Evolutionary conservation across 2,797 vertebrate species (phyloP), one percentile per base, ranked within the genome.

Genomic region (Botia almorhae): DNA sequence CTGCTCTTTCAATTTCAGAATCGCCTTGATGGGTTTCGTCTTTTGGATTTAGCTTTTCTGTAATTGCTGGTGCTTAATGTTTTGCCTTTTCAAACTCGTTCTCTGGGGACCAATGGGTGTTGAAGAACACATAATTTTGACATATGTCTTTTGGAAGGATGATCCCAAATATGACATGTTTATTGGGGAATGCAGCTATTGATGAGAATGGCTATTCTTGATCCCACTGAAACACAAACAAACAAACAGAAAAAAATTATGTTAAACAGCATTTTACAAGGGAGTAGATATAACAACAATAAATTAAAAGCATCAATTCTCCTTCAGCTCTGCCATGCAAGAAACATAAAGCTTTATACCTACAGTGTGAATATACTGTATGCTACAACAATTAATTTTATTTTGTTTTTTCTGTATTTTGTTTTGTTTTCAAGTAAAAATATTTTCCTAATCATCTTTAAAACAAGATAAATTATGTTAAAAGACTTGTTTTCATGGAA

Each of bases 131-230:
- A 26, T 26, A 26, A 26, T 26, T 26, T 26, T 26, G 23, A 26
- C 1, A 53, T 69, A 26, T 16, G 23, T 50, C 23, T 75, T 75
- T 26, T 6, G 17, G 16, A 67, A 48, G 43, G 50, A 36, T 67
- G 60, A 72, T 8, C 61, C 67, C 56, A 65, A 19, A 53, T 80
- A 53, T 23, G 26, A 60, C 73, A 63, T 64, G 58, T 60, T 64
- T 64, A 75, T 75, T 75, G 73, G 58, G 56, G 53, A 69, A 10
- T 77, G 65, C 51, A 69, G 75, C 33, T 33, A 26, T 26, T 26
- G 23, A 26, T 26, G 23, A 26, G 23, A 26, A 26, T 26, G 4
- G 51, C 58, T 39, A 43, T 68, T 13, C 14, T 16, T 77, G 64
- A 77, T 63, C 75, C 33, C 51, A 43, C 10, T 17, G 46, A 46